Evolutionary conservation across 2,888 invertebrate genomes (phyloP), one percentile per base, ranked within the genome.

Genomic region (Drosophila neotestacea): DNA sequence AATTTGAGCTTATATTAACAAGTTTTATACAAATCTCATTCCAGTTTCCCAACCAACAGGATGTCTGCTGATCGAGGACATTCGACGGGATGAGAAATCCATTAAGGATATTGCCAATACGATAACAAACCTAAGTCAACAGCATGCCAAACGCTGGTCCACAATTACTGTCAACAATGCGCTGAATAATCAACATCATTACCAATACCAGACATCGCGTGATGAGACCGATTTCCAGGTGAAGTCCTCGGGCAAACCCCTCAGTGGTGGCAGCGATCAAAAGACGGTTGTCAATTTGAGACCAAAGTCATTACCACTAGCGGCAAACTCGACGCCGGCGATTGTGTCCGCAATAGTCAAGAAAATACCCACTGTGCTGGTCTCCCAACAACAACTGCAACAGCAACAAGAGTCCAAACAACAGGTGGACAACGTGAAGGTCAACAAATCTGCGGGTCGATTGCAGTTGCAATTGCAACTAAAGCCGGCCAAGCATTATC

Each of bases 61-160:
- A 38, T 92, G 92, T 63, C 77, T 93, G 34, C 80, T 92, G 46
- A 92, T 93, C 64, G 93, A 93, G 77, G 92, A 92, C 67, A 92
- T 91, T 52, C 94, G 94, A 69, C 93, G 95, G 30, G 95, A 95
- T 90, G 96, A 96, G 87, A 95, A 96, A 89, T 93, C 97, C 69
- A 93, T 97, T 75, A 95, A 96, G 76, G 96, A 97, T 91, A 96
- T 97, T 82, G 96, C 97, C 4, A 96, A 96, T 55, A 96, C 96
- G 16, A 94, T 97, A 79, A 97, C 97, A 10, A 94, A 96, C 86
- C 96, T 96, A 85, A 92, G 92, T 90, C 92, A 93, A 80, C 92
- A 93, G 73, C 88, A 91, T 71, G 90, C 90, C 67, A 92, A 77
- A 93, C 94, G 92, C 2, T 93, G 95, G 72, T 93, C 95, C 71